Percentiles rank a stretch among this genome's conserved stretches.
Conservation (phyloP, 2,797 vertebrate genomes). For the Falco peregrinus region DNA sequence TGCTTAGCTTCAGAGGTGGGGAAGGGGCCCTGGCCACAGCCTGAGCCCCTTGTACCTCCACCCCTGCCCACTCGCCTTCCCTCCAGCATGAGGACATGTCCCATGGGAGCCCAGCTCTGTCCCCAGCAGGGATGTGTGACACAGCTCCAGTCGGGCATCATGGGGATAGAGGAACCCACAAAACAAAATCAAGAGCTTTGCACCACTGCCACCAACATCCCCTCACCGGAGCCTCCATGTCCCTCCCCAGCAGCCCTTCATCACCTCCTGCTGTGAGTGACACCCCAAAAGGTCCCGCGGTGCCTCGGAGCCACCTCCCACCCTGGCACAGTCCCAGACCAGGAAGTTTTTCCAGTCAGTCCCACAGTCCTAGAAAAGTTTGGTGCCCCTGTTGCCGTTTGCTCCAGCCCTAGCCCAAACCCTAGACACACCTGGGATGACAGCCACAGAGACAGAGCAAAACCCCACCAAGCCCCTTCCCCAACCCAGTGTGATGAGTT, state of each 20-base stretch:
- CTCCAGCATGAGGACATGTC: fast-evolving
- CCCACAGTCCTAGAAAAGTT: background rate
- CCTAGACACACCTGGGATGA: background rate
- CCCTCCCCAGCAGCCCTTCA: fast-evolving
- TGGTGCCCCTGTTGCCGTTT: background rate
- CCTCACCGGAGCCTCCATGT: too few relatives aligned
- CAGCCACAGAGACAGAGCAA: fast-evolving
- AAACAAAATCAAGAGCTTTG: background rate
- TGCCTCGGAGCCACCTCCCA: background rate
- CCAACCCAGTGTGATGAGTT: fast-evolving
- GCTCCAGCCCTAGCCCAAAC: background rate
- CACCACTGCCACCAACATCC: fast-evolving
- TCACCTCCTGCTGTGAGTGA: background rate
- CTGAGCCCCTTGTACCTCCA: background rate
- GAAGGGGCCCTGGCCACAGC: background rate
- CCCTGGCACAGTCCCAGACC: background rate
- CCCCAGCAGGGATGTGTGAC: fast-evolving
- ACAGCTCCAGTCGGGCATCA: background rate
- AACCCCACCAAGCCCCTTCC: background rate
- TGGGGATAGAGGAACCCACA: fast-evolving
- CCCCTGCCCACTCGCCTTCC: background rate
- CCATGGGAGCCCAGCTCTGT: background rate
- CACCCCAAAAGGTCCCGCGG: fast-evolving
- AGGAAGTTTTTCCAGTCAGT: background rate
- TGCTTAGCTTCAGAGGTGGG: background rate